These are phyloP conservation scores for Chiroxiphia lanceolata DNA, from an alignment of 2,797 vertebrate genomes.

Conservation along the genomic window DNA sequence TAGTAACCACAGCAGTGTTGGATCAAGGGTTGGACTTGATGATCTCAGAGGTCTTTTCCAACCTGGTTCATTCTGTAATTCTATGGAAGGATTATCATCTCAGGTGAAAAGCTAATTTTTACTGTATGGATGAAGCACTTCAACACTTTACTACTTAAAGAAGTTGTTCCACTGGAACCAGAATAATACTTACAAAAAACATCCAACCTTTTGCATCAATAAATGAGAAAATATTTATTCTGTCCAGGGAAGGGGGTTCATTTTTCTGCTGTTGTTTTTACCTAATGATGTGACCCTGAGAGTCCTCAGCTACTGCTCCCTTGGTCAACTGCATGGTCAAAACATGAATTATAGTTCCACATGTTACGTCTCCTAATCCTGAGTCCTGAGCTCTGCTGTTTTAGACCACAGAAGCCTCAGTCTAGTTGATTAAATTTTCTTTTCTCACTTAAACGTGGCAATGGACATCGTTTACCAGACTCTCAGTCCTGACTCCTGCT, in stretches of 20 bases:
- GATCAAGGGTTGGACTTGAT: too few species aligned
- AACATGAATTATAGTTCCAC: neutral
- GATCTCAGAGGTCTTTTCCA: too few species aligned
- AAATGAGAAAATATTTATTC: neutral
- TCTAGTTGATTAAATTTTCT: neutral
- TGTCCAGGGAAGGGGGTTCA: neutral
- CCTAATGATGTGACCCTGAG: neutral
- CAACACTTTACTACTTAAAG: neutral
- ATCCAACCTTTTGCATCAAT: neutral
- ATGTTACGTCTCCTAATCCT: neutral
- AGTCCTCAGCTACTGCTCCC: neutral
- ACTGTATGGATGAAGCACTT: neutral
- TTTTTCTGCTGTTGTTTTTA: neutral
- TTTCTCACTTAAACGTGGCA: neutral
- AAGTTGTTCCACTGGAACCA: neutral
- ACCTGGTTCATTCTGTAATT: too few species aligned
- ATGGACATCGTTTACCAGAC: neutral
- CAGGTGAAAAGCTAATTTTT: neutral
- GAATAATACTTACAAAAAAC: neutral
- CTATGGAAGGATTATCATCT: neutral
- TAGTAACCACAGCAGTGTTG: too few species aligned
- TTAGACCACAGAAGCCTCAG: neutral
- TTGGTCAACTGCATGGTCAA: neutral
- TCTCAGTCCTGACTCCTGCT: neutral
- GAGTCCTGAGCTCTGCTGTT: neutral